Percentiles rank a stretch among this genome's conserved stretches.
phyloP scores from a whole-genome alignment of 2,113 vertebrate species.

The Eurystomus gularis region DNA sequence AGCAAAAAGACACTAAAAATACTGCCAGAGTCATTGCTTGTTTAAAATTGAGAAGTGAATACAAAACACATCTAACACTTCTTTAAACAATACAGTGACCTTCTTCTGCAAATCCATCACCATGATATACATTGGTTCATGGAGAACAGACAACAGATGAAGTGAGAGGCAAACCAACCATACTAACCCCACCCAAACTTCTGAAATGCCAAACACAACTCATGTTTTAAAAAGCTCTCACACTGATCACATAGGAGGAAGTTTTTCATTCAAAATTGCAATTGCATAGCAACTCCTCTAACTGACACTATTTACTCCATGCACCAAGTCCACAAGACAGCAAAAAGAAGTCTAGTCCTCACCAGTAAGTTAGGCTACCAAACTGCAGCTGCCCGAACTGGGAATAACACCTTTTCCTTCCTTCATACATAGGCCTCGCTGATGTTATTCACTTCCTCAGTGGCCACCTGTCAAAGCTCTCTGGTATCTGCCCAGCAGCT shows the following conservation, averaged over 20 bases:
- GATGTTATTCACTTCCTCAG: background rate
- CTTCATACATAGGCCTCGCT: background rate
- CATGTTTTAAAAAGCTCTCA: background rate
- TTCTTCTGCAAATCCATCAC: background rate
- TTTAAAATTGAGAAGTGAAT: background rate
- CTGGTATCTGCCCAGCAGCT: accelerated
- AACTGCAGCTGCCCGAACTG: background rate
- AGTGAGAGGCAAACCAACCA: background rate
- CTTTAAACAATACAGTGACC: background rate
- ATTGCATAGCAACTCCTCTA: background rate
- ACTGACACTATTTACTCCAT: background rate
- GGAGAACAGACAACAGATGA: background rate
- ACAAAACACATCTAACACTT: background rate
- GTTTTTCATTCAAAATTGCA: background rate
- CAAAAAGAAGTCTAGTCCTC: background rate
- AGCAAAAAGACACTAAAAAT: background rate
- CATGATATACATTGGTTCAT: background rate
- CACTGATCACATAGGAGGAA: accelerated
- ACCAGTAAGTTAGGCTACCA: background rate
- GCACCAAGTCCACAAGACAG: background rate
- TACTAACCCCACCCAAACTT: background rate
- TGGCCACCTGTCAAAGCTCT: background rate
- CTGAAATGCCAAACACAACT: background rate
- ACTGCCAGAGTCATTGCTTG: background rate
- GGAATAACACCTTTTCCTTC: background rate